A percentile compares a stretch with the other conserved stretches of the same genome.
Evolutionary conservation across 2,888 invertebrate species (phyloP).

Genomic region (Phortica magna): DNA sequence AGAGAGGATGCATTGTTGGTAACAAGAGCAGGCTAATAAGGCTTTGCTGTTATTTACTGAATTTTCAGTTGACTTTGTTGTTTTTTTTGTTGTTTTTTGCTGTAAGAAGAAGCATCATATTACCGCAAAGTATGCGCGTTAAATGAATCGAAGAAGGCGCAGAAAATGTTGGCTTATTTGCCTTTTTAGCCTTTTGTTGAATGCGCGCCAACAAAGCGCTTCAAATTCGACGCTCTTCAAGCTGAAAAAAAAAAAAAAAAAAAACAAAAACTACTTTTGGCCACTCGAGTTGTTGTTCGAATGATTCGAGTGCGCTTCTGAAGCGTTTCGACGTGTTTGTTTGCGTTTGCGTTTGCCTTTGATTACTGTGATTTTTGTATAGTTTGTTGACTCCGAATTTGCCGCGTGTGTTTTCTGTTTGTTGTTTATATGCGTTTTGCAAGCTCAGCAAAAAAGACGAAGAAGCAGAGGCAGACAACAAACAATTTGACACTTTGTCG

Average conservation of each 20-base stretch:
- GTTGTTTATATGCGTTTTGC: no score
- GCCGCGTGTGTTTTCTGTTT: no score
- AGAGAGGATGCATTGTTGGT: constrained; percentile 40
- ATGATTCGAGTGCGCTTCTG: constrained; percentile 30
- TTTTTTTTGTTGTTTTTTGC: background rate
- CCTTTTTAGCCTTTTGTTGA: constrained; percentile 10
- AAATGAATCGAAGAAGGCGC: constrained; percentile 33
- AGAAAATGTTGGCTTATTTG: background rate
- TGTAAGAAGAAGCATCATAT: constrained; percentile 53
- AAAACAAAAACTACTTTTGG: constrained; percentile 32
- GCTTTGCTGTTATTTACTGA: constrained; percentile 54
- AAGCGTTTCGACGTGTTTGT: constrained; percentile 19
- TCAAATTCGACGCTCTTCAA: constrained; percentile 28
- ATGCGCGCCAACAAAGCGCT: constrained; percentile 30
- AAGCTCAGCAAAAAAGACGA: no score
- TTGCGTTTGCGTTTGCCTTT: background rate
- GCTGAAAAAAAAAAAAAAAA: no score
- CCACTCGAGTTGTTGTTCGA: constrained; percentile 21
- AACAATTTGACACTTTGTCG: background rate
- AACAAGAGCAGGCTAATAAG: constrained; percentile 63
- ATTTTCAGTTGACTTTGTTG: background rate
- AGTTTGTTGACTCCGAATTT: no score
- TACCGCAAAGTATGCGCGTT: constrained; percentile 52
- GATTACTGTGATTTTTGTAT: background rate
- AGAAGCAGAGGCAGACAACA: background rate